Evolutionary conservation across 2,888 invertebrate species (phyloP).

Genomic region (Drosophila kokeensis): DNA sequence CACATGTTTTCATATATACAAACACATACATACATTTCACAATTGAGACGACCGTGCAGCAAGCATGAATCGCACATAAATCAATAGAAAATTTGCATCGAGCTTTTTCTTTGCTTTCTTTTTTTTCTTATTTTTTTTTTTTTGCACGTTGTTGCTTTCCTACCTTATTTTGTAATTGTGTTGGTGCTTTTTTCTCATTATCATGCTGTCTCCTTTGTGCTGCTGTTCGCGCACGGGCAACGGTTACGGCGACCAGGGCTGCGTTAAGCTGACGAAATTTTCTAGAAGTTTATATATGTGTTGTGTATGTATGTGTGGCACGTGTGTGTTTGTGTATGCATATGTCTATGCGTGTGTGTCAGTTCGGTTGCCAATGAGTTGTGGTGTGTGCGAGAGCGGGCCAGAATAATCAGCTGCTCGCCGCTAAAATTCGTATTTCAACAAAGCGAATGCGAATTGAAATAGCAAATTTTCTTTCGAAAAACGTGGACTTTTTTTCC

Average conservation of each 20-base stretch:
- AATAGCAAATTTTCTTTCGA: slow-evolving; percentile 68
- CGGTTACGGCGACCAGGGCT: slow-evolving; percentile 68
- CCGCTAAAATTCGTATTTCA: slow-evolving; percentile 27
- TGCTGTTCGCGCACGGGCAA: slow-evolving; percentile 64
- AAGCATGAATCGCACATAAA: slow-evolving; percentile 52
- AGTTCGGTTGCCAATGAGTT: slow-evolving; percentile 12
- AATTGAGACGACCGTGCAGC: slow-evolving; percentile 24
- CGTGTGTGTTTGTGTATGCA: slow-evolving; percentile 14
- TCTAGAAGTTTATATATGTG: slow-evolving; percentile 60
- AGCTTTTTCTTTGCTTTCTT: slow-evolving; percentile 26
- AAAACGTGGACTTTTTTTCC: slow-evolving; percentile 57
- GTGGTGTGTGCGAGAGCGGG: slow-evolving; percentile 14
- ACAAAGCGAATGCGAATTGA: slow-evolving; percentile 42
- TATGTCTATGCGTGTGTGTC: slow-evolving; percentile 33
- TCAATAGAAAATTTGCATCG: slow-evolving; percentile 70
- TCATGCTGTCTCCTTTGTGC: slow-evolving; percentile 56
- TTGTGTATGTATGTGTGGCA: slow-evolving; percentile 19
- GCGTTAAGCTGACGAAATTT: slow-evolving; percentile 65
- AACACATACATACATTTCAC: slow-evolving; percentile 10
- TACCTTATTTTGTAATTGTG: slow-evolving; percentile 46
- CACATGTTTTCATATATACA: slow-evolving; percentile 66
- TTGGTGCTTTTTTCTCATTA: slow-evolving; percentile 47
- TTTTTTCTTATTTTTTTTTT: slow-evolving; percentile 46
- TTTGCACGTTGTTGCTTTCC: slow-evolving; percentile 56
- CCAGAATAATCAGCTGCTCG: slow-evolving; percentile 67